A percentile compares a stretch with the other conserved stretches of the same genome.
phyloP scores from a whole-genome alignment of 2,888 invertebrate genomes.

The Apamea crenata region DNA sequence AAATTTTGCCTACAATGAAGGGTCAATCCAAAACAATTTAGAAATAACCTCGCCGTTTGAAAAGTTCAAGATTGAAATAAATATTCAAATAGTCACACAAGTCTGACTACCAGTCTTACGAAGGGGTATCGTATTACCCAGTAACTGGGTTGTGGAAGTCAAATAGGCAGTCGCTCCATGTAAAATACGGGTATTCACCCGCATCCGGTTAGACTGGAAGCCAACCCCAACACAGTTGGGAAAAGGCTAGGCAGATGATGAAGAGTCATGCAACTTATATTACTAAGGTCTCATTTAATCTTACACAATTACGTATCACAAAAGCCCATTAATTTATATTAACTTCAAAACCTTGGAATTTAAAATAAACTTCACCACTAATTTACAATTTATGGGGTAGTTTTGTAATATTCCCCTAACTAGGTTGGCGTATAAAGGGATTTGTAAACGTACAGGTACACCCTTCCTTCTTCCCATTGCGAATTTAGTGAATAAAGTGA shows the following conservation, averaged over 20 bases:
- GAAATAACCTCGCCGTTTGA: background rate
- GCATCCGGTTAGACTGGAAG: too few relatives aligned
- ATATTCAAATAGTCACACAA: background rate
- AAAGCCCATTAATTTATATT: constrained; percentile 15
- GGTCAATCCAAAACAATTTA: background rate
- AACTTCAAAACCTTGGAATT: constrained; percentile 17
- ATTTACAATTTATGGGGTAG: constrained; percentile 22
- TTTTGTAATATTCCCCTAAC: constrained; percentile 11
- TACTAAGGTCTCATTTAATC: constrained; percentile 3
- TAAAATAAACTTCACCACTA: constrained; percentile 3
- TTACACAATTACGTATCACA: constrained; percentile 18
- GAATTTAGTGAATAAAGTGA: constrained; percentile 20
- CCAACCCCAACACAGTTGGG: too few relatives aligned
- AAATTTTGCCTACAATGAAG: background rate
- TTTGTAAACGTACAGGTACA: constrained; percentile 18
- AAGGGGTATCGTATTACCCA: too few relatives aligned
- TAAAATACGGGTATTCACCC: too few relatives aligned
- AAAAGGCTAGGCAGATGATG: too few relatives aligned
- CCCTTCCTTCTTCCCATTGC: constrained; percentile 5
- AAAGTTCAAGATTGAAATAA: constrained; percentile 5
- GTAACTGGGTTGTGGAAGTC: too few relatives aligned
- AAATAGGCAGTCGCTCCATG: too few relatives aligned
- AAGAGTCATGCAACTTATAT: background rate
- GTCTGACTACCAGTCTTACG: too few relatives aligned
- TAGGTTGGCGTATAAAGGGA: constrained; percentile 15